These are phyloP conservation scores for Octodon degus DNA, from an alignment of 2,113 vertebrate genomes.

Conservation along the genomic window DNA sequence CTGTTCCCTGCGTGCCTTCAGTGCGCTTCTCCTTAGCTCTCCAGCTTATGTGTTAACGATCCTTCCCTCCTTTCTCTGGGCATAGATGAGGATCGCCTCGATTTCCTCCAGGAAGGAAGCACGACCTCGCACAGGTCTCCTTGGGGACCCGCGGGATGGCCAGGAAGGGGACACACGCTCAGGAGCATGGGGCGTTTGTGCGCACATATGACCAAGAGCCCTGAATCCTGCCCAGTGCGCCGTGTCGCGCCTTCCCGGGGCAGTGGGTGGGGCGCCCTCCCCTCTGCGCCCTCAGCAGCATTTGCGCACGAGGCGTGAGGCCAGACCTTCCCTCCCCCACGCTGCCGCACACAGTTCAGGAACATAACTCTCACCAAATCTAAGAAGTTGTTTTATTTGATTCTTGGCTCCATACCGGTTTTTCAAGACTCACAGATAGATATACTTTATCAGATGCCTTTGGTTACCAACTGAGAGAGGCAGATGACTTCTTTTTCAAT, in stretches of 20 bases:
- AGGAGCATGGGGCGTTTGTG: neutral
- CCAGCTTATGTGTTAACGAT: neutral
- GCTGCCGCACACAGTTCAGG: neutral
- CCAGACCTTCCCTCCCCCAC: neutral
- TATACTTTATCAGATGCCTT: neutral
- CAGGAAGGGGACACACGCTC: neutral
- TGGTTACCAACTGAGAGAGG: neutral
- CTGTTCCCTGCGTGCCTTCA: neutral
- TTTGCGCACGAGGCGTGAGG: neutral
- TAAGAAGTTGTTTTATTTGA: neutral
- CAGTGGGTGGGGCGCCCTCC: neutral
- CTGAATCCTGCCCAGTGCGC: neutral
- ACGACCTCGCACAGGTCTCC: neutral
- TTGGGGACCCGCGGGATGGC: neutral
- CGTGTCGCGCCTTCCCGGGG: neutral
- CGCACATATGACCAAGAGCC: neutral
- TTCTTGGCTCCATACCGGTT: neutral
- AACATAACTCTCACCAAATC: neutral
- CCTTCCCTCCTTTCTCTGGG: neutral
- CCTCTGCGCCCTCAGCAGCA: neutral
- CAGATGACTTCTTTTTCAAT: neutral
- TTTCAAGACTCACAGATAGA: neutral
- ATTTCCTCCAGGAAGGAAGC: neutral
- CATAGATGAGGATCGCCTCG: neutral
- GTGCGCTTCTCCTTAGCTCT: neutral